Base-by-base conservation (phyloP, 2,888 invertebrate species). In the Mythimna vitellina region DNA sequence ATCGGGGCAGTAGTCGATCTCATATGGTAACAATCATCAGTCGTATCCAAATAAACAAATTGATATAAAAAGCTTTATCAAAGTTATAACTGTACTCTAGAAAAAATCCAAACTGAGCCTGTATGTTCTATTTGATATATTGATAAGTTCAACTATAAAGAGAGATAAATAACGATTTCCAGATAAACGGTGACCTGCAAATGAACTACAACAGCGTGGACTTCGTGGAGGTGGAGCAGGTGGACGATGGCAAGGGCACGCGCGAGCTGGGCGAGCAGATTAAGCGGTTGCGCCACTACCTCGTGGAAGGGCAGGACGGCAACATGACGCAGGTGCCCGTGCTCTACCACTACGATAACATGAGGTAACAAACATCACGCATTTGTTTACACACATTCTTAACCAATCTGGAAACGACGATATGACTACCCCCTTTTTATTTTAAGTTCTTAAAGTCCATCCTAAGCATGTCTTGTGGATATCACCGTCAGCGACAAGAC, bases 191-290 rank as follows among this genome's bases (percentile, higher is more conserved):
- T 51, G 94, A 96, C 64, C 95, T 98, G 71, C 99, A 99, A 94
- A 97, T 97, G n/a, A 99, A 99, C 92, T 99, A 99, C 95, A 99
- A 99, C 94, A 99, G 99, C 92, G 98, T 99, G 51, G 99, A 99
- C 93, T 97, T 99, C 73, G 98, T 98, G 3, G 99, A 99, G 95
- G 98, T 99, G 9, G 99, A 99, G 92, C 98, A 99, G 81, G 97
- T 98, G 35, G 98, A 98, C 86, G 97, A 97, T 80, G 97, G 97
- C 4, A 96, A 97, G 65, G 97, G 96, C 0, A 97, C 98, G 0
- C 96, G 98, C 70, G 97, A 97, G 82, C 96, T 97, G 0, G 97
- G 97, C 5, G 94, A 96, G 0, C 92, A 96, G 74, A 96, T 98
- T 70, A 90, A 94, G 70, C 75, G 91, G 86, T 95, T 98, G 61